phyloP scores from a whole-genome alignment of 2,113 vertebrate species.

The Myotis lucifugus region DNA sequence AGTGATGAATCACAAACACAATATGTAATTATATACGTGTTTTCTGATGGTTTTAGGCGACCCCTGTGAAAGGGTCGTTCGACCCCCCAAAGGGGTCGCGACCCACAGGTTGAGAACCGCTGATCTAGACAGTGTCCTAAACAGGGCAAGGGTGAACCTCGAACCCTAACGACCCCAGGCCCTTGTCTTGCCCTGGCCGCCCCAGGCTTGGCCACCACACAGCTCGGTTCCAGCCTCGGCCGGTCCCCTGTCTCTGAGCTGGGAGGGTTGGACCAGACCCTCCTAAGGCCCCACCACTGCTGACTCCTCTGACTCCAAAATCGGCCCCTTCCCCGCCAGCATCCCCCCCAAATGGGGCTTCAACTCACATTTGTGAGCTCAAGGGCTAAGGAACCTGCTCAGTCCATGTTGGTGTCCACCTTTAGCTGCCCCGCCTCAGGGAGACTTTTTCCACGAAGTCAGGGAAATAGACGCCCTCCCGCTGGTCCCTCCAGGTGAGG shows the following conservation, averaged over 20 bases:
- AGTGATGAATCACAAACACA: no score
- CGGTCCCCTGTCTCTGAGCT: neutral
- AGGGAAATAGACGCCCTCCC: neutral
- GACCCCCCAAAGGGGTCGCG: no score
- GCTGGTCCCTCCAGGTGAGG: neutral
- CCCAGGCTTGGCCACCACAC: neutral
- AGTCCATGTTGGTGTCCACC: rapidly evolving
- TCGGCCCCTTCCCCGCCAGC: no score
- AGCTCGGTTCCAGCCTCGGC: neutral
- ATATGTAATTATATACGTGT: no score
- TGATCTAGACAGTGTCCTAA: neutral
- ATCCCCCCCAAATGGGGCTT: rapidly evolving
- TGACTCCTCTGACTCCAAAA: neutral
- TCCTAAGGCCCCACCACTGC: neutral
- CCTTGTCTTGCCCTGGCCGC: neutral
- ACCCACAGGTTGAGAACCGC: no score
- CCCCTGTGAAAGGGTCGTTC: no score
- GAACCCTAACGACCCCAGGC: neutral
- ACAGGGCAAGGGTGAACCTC: rapidly evolving
- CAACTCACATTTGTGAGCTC: neutral
- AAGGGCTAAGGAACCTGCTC: neutral
- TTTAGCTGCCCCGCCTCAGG: neutral
- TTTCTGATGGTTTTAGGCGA: no score
- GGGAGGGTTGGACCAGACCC: neutral
- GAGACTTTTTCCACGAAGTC: neutral